These are phyloP conservation scores for Heliornis fulica DNA, from an alignment of 2,113 vertebrate species.

Conservation along the genomic window DNA sequence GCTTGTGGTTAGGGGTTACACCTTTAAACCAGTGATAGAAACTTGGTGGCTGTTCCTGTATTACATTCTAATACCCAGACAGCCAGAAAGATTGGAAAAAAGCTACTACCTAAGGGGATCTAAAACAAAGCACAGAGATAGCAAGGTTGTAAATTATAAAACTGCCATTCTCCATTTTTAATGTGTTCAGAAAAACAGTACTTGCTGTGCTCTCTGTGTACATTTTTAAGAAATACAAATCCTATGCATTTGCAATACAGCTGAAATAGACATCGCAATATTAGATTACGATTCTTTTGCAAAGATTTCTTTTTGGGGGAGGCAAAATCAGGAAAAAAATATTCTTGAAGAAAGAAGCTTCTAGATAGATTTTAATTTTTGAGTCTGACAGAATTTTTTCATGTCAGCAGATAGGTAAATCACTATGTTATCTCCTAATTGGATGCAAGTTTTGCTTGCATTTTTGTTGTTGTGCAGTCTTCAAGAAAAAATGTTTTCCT, in stretches of 20 bases:
- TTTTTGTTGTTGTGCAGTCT: background rate
- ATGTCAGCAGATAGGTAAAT: background rate
- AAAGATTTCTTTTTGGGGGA: background rate
- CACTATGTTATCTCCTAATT: background rate
- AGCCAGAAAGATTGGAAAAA: background rate
- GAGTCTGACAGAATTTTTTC: background rate
- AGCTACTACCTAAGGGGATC: background rate
- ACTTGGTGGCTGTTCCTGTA: background rate
- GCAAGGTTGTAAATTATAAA: background rate
- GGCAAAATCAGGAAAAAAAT: background rate
- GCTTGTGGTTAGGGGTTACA: background rate
- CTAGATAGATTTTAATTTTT: background rate
- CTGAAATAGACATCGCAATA: background rate
- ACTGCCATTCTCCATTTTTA: background rate
- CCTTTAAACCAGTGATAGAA: background rate
- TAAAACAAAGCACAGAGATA: background rate
- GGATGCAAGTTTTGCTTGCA: background rate
- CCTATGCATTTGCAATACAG: background rate
- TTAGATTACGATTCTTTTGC: background rate
- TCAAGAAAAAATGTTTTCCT: background rate
- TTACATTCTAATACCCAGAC: background rate
- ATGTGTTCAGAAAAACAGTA: background rate
- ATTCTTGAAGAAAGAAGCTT: background rate
- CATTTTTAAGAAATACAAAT: background rate
- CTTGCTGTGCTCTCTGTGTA: background rate